Base-by-base conservation (phyloP, 92 coral and sea anemone genomes). In the Actinostola sp. region DNA sequence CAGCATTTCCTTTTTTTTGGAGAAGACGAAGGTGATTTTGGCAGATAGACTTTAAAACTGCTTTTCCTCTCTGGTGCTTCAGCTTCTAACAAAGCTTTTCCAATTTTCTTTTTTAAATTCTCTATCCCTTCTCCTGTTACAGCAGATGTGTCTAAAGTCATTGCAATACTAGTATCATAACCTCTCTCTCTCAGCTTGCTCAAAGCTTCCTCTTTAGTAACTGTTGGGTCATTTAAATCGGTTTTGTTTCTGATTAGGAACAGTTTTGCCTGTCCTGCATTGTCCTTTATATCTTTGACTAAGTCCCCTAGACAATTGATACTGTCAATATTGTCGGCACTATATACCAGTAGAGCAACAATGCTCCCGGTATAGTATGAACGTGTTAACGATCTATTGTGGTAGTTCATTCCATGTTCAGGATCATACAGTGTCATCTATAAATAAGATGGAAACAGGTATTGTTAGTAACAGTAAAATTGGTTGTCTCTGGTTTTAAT, bases 341-440 rank as follows among this genome's bases (percentile, higher is more conserved):
- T 72, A 32, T 72, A 72, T 34, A 60, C 68, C 10, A 55, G 39
- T 3, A 72, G 30, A 23, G 51, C 58, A 8, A 72, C 60, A 0
- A 0, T 6, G 10, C 46, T 60, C 8, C 36, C 44, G 21, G n/a
- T 48, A 20, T 72, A 72, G 46, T 72, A 60, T 27, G 34, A 30
- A 45, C 19, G 66, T 25, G 78, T 57, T 16, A 72, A 30, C 2
- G 46, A 50, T 8, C 15, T 29, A 1, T 51, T 26, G 16, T 45
- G n/a, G 53, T 35, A 55, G 20, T 41, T 38, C 63, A 55, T 61
- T 33, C 63, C 63, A 57, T 36, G 21, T 13, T 30, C 78, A 23
- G 58, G 39, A 31, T 72, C 68, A 61, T 61, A 72, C 24, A 72
- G 25, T 25, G 32, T 41, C 14, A 72, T 72, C 78, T 72, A 35